phyloP scores from a whole-genome alignment of 2,797 vertebrate species.

The Gallinago stenura region DNA sequence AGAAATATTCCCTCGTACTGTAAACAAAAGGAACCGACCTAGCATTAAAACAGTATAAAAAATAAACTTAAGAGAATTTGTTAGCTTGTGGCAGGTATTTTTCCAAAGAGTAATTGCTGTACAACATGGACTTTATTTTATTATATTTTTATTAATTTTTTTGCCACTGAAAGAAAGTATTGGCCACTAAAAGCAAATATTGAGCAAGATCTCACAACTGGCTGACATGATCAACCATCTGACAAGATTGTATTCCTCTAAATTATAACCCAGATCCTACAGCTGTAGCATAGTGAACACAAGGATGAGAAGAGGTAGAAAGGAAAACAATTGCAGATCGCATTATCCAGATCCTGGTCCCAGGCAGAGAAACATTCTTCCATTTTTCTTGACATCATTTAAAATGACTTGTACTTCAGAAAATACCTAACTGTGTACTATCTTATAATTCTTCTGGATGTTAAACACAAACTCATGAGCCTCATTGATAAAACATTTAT shows the following conservation, averaged over 20 bases:
- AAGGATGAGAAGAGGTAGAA: background rate
- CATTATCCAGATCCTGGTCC: background rate
- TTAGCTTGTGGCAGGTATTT: background rate
- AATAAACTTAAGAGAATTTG: background rate
- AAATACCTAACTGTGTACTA: background rate
- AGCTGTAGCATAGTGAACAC: background rate
- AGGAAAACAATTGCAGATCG: background rate
- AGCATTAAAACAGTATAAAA: background rate
- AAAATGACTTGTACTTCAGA: background rate
- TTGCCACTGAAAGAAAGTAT: background rate
- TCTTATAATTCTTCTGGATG: background rate
- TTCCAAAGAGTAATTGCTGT: background rate
- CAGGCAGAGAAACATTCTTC: background rate
- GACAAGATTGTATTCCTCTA: background rate
- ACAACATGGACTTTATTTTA: background rate
- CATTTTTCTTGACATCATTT: background rate
- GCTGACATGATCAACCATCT: background rate
- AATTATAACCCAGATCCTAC: background rate
- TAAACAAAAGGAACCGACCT: background rate
- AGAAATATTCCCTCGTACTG: background rate
- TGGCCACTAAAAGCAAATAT: background rate
- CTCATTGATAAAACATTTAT: background rate
- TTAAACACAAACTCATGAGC: background rate
- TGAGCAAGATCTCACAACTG: background rate
- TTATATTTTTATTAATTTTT: background rate